Base-by-base conservation (phyloP, 2,888 invertebrate species). In the Amiota communis region DNA sequence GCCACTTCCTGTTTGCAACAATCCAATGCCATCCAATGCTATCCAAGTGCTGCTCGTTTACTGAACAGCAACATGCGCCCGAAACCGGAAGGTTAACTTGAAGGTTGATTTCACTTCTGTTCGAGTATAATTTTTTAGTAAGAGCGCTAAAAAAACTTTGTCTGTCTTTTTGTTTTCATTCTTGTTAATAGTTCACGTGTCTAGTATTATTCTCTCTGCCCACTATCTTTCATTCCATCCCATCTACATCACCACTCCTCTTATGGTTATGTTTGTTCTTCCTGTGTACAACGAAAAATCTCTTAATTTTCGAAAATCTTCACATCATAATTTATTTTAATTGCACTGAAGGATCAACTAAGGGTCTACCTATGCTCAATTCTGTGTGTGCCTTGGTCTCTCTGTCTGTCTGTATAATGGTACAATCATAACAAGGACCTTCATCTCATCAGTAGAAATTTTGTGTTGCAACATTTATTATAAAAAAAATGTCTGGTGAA, bases 261-360 rank as follows among this genome's bases (percentile, higher is more conserved):
- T 36, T 36, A 2, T 46, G 65, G 12, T n/a, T 12, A 12, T 2
- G 2, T 20, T n/a, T 23, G n/a, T 61, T 36, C 6, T 15, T 57
- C 47, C 67, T 51, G 46, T 61, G 47, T 15, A 67, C 65, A 36
- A 46, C n/a, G 47, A 74, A 76, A 78, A 81, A 83, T 83, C 80
- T 80, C 81, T 82, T 85, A 86, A 87, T 87, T 87, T 87, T 82
- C 83, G 81, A 81, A 83, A 85, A 86, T 86, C 85, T 87, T 86
- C 88, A 87, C 87, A 85, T 87, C 86, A 88, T 87, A 87, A 87
- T 87, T 87, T 87, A 88, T 87, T 87, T 87, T 87, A 87, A 87
- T 87, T 88, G 88, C 86, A 83, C 70, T 76, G 77, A 84, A 80
- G 79, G 81, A 79, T 77, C 76, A 63, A 71, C 79, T 78, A 23